Base-by-base conservation (phyloP, 2,888 invertebrate genomes). In the Ormyrus labotus region DNA sequence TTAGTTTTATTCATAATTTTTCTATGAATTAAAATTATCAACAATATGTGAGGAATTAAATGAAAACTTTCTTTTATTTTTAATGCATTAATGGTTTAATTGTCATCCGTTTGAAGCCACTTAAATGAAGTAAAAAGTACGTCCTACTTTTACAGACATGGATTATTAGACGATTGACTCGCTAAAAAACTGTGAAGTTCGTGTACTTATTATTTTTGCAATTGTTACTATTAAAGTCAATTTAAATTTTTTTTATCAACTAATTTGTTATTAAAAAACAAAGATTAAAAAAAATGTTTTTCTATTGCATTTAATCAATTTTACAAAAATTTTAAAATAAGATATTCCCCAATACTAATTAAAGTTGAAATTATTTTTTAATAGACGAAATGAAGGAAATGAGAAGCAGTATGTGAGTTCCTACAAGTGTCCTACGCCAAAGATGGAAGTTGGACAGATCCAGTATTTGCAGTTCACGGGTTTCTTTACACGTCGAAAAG, bases 401-500 rank as follows among this genome's bases (percentile, higher is more conserved):
- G 84, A 86, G 50, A 86, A 10, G 86, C 91, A 89, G 82, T 92
- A 88, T 85, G 85, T 91, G 9, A 91, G 88, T 65, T 90, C 89
- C 53, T 92, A 92, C 84, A 84, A 88, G 82, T 87, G 87, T 45
- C 91, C 92, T 7, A 85, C 85, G 67, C 90, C 91, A 10, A 89
- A 86, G 74, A 82, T 83, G 63, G 69, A 84, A 55, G 83, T 89
- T 61, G 91, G 90, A 19, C 89, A 91, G 84, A 88, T 92, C 13
- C 89, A 87, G 51, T 89, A 90, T 85, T 81, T 92, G 51, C 89
- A 91, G 82, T 92, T 91, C 88, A 91, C 89, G 81, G 94, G 93
- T 45, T 92, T 93, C 81, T 92, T 93, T 83, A 91, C 92, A 8
- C 84, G 87, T 34, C 84, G 86, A 34, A 89, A 91, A 81, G 85